Base-by-base conservation (phyloP, 2,888 invertebrate genomes). In the Lacanobia wlatinum region DNA sequence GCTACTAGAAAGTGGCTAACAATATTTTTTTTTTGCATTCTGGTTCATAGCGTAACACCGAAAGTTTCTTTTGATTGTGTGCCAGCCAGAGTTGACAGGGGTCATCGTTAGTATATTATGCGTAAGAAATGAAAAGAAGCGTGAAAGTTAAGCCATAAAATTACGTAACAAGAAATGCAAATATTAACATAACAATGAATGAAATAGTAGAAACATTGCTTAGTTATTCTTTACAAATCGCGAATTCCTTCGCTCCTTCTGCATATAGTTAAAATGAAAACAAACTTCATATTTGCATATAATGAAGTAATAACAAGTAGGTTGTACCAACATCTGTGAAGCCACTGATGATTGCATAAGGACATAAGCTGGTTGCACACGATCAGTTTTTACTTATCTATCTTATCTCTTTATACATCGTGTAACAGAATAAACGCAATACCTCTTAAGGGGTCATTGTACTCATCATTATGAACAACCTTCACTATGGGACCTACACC, bases 281-380 rank as follows among this genome's bases (percentile, higher is more conserved):
- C 18, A 60, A 8, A 18, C 48, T 40, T 46, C 18, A 63, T 69
- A 40, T 79, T 80, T 70, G 53, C 56, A 34, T 52, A 58, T 8
- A 46, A 55, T 72, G 62, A 65, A 48, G 65, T 82, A 81, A 80
- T 77, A 46, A 52, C 5, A 68, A 38, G 68, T 69, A 52, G 53
- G 72, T 56, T 82, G 12, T 40, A 23, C 34, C 40, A 52, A 82
- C 56, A 52, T 67, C 40, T 40, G 40, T 62, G 34, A 61, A 68
- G 58, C n/a, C 53, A 34, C 18, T 7, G 6, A 10, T 28, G 23
- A 7, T 79, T 81, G 40, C 58, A 46, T 81, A 71, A 70, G 23
- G 23, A 59, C 67, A 55, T 28, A 70, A 76, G 59, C 61, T 65
- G 8, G 50, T 10, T 12, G 40, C 43, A 59, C 14, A 52, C 40